phyloP scores from a whole-genome alignment of 2,113 vertebrate species.

The Lamprotornis superbus region DNA sequence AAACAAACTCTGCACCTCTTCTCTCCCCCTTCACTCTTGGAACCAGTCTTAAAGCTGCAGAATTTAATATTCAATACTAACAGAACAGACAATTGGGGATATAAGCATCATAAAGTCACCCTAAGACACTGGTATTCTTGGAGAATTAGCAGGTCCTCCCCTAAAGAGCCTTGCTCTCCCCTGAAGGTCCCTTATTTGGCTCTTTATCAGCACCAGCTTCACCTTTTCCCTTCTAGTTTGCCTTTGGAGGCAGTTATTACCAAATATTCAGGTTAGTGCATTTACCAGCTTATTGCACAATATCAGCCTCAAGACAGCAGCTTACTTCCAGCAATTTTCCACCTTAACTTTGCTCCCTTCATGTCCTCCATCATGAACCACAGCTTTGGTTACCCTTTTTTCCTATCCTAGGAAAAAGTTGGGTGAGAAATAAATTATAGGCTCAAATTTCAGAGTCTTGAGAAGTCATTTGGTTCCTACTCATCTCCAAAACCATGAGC shows the following conservation, averaged over 20 bases:
- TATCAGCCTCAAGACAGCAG: not conserved
- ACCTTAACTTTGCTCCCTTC: not conserved
- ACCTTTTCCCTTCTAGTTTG: not conserved
- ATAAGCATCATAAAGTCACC: too few relatives aligned
- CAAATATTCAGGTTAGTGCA: not conserved
- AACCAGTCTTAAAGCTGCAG: too few relatives aligned
- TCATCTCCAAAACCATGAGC: not conserved
- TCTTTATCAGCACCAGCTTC: not conserved
- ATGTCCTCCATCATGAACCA: rapidly evolving
- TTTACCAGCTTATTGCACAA: not conserved
- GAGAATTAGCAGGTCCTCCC: not conserved
- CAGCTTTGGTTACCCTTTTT: not conserved
- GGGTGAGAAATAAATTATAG: not conserved
- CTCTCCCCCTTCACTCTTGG: too few relatives aligned
- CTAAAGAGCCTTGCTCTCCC: not conserved
- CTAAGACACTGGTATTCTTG: not conserved
- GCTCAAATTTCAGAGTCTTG: not conserved
- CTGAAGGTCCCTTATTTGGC: not conserved
- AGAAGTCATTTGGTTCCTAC: not conserved
- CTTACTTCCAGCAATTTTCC: not conserved
- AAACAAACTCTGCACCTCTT: too few relatives aligned
- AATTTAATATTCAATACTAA: too few relatives aligned
- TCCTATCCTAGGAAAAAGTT: not conserved
- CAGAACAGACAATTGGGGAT: too few relatives aligned
- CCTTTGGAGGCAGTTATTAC: not conserved